Conservation (phyloP, 92 coral and sea anemone genomes). For the Phenganax subtilis region DNA sequence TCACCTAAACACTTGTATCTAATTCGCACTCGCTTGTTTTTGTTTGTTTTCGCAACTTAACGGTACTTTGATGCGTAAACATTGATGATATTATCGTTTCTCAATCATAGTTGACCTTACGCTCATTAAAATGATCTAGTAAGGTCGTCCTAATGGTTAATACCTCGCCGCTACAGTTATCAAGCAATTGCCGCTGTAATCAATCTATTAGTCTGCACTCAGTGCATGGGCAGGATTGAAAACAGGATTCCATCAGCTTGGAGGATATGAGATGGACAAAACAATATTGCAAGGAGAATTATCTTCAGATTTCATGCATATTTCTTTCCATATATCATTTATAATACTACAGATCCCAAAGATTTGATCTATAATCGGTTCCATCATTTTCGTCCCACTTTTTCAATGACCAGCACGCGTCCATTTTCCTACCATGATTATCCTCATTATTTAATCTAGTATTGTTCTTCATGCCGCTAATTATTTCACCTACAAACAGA, state of each 20-base stretch:
- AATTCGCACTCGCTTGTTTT: not conserved
- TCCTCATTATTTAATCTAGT: slow-evolving; percentile 21
- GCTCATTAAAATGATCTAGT: slow-evolving; percentile 1
- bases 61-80: not conserved
- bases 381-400: not conserved
- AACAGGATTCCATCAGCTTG: no score
- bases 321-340: no score
- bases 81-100: not conserved
- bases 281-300: no score
- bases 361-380: not conserved
- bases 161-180: slow-evolving; percentile 13
- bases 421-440: slow-evolving; percentile 6
- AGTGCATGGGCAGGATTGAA: not conserved
- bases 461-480: slow-evolving; percentile 35
- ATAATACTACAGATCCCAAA: no score
- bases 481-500: slow-evolving; percentile 28
- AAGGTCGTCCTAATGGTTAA: not conserved
- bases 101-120: slow-evolving; percentile 30
- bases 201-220: no score
- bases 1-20: not conserved
- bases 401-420: not conserved
- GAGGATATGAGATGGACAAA: no score
- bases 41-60: not conserved
- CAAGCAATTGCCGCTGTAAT: not conserved
- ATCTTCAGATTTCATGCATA: no score